A percentile compares a stretch with the other conserved stretches of the same genome.
Evolutionary conservation across 2,888 invertebrate species (phyloP).

Genomic region (Eledone cirrhosa): DNA sequence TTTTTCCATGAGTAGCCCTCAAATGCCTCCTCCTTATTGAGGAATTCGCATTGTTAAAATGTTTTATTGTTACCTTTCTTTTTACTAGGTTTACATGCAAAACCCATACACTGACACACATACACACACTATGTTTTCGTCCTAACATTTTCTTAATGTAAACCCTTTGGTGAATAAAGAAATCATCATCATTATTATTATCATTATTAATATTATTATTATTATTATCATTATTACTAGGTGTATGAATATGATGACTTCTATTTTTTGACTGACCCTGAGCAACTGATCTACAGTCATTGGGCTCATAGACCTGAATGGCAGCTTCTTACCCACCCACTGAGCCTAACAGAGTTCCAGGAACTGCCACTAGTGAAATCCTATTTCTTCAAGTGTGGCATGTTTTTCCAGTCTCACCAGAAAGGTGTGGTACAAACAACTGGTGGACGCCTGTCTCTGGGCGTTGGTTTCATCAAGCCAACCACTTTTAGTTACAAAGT

Average conservation of each 20-base stretch:
- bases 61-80: too few relatives aligned
- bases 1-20: too few relatives aligned
- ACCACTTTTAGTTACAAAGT: slow-evolving; percentile 67
- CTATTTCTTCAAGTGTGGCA: slow-evolving; percentile 66
- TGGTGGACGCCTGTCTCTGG: slow-evolving; percentile 61
- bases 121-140: too few relatives aligned
- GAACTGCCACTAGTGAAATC: slow-evolving; percentile 66
- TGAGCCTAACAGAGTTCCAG: slow-evolving; percentile 63
- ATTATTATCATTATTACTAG: slow-evolving; percentile 39
- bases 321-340: slow-evolving; percentile 61
- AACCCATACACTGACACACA: too few relatives aligned
- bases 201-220: neutral
- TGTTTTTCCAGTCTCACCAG: slow-evolving; percentile 62
- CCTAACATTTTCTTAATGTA: too few relatives aligned
- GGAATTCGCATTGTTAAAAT: too few relatives aligned
- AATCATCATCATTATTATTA: too few relatives aligned
- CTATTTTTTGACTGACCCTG: slow-evolving; percentile 97
- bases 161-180: too few relatives aligned
- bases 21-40: too few relatives aligned
- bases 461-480: slow-evolving; percentile 63
- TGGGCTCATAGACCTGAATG: slow-evolving; percentile 64
- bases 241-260: slow-evolving; percentile 98
- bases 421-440: slow-evolving; percentile 63
- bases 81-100: too few relatives aligned
- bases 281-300: slow-evolving; percentile 69